Conservation (phyloP, 2,113 vertebrate species). For the Rhinolophus ferrumequinum region DNA sequence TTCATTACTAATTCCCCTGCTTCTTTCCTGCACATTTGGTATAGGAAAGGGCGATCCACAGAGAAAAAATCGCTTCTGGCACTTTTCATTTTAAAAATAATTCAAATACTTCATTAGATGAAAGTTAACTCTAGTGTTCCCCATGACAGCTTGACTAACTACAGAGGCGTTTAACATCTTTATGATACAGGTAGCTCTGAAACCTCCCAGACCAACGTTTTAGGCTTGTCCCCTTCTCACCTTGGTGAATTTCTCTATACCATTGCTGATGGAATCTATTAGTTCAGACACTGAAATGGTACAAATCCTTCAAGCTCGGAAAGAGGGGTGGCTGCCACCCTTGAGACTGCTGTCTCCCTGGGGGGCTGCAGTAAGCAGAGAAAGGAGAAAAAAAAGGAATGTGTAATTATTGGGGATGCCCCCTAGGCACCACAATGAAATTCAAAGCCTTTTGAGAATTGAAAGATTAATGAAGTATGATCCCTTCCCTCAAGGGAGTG, state of each 20-base stretch:
- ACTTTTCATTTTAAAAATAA: conserved; percentile 50
- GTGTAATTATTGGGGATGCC: background rate
- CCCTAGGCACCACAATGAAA: background rate
- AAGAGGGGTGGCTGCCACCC: background rate
- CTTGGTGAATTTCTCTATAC: background rate
- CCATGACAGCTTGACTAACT: background rate
- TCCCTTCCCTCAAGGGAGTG: background rate
- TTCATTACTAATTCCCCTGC: background rate
- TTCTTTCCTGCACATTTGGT: background rate
- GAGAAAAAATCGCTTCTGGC: conserved; percentile 44
- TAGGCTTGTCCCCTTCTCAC: background rate
- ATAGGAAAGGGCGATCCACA: background rate
- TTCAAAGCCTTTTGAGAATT: background rate
- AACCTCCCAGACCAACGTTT: background rate
- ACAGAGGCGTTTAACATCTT: background rate
- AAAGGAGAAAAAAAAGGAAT: background rate
- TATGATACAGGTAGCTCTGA: background rate
- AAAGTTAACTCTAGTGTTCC: background rate
- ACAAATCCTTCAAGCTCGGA: background rate
- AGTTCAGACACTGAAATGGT: background rate
- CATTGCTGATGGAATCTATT: background rate
- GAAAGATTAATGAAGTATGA: background rate
- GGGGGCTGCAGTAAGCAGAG: background rate
- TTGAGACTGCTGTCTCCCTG: background rate
- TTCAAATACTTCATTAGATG: conserved; percentile 52